These are phyloP conservation scores for Thermophis baileyi DNA, from an alignment of 2,113 vertebrate genomes.

Conservation along the genomic window DNA sequence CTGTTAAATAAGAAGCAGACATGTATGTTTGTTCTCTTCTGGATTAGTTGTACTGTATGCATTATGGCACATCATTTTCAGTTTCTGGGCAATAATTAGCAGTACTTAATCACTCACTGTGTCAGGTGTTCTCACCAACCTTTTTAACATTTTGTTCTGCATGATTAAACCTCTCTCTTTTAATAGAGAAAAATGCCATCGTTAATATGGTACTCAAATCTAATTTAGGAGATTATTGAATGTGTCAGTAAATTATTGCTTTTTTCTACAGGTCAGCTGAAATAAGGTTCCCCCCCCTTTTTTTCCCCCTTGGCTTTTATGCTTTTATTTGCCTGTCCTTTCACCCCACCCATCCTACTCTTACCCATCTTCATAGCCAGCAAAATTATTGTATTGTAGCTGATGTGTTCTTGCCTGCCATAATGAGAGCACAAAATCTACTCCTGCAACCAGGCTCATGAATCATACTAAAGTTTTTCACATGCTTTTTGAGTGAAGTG, in stretches of 20 bases:
- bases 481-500: neutral
- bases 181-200: constrained; percentile 46
- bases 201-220: constrained; percentile 37
- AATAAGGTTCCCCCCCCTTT: neutral
- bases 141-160: constrained; percentile 36
- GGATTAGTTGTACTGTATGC: constrained; percentile 39
- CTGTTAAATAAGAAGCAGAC: constrained; percentile 49
- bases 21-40: constrained; percentile 34
- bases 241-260: neutral
- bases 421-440: constrained; percentile 14
- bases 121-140: constrained; percentile 11
- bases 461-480: constrained; percentile 20
- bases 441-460: constrained; percentile 9
- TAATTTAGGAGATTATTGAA: constrained; percentile 3
- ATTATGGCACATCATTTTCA: constrained; percentile 42
- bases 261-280: neutral
- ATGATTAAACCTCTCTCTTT: constrained; percentile 27
- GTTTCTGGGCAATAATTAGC: constrained; percentile 53
- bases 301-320: neutral
- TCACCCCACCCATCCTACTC: neutral
- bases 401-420: neutral
- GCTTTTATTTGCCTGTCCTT: neutral
- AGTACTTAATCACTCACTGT: constrained; percentile 37
- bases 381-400: constrained; percentile 8
- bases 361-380: neutral